phyloP scores from a whole-genome alignment of 2,797 vertebrate species.

The Amniataba percoides region DNA sequence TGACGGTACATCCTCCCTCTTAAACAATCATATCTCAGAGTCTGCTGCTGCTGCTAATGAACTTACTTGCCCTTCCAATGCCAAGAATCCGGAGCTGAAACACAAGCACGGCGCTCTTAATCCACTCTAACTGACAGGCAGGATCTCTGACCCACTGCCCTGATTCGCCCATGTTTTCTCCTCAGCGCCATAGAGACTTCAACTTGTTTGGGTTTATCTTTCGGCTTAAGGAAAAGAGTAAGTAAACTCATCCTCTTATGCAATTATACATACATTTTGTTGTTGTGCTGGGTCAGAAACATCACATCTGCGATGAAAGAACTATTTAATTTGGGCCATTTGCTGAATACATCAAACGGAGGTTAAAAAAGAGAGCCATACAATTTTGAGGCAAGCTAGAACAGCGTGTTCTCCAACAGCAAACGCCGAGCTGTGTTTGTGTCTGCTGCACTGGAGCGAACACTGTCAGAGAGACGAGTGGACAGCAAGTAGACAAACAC shows the following conservation, averaged over 20 bases:
- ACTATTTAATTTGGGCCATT: slow-evolving; percentile 15
- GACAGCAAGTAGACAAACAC: slow-evolving; percentile 42
- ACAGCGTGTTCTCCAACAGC: slow-evolving; percentile 64
- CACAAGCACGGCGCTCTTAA: slow-evolving; percentile 59
- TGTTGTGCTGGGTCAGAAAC: slow-evolving; percentile 11
- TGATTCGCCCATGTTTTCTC: slow-evolving; percentile 68
- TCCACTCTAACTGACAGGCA: slow-evolving; percentile 66
- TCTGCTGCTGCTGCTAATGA: slow-evolving; percentile 54
- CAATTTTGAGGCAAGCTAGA: slow-evolving; percentile 36
- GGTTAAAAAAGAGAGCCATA: neutral
- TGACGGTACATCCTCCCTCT: slow-evolving; percentile 13
- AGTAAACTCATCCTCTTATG: slow-evolving; percentile 37
- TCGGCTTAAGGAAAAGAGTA: slow-evolving; percentile 23
- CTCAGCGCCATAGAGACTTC: slow-evolving; percentile 38
- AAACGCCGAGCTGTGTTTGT: slow-evolving; percentile 51
- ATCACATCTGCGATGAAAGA: slow-evolving; percentile 11
- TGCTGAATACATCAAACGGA: slow-evolving; percentile 23
- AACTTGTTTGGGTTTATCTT: slow-evolving; percentile 57
- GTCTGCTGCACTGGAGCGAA: slow-evolving; percentile 60
- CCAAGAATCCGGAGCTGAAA: slow-evolving; percentile 60
- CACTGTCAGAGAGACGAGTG: slow-evolving; percentile 42
- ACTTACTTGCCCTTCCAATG: slow-evolving; percentile 41
- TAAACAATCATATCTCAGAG: slow-evolving; percentile 47
- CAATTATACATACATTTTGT: slow-evolving; percentile 43
- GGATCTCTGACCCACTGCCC: slow-evolving; percentile 77